Evolutionary conservation across 2,888 invertebrate genomes (phyloP), one percentile per base, ranked within the genome.

Genomic region (Drosophila anomalata): DNA sequence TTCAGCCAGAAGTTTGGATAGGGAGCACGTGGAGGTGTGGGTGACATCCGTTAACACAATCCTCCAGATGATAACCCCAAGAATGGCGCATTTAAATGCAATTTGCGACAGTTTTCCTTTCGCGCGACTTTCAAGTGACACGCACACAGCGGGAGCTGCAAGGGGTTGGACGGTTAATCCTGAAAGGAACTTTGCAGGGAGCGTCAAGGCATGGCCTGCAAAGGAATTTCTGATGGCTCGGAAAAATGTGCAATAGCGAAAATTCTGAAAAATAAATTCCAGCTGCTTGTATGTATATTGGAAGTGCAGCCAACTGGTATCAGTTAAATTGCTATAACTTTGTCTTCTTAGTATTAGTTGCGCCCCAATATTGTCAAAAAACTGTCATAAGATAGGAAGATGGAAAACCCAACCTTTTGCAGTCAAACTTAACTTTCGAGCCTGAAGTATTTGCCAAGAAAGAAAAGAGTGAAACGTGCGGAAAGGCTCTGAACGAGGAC

Each of bases 51-150:
- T 42, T 48, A 48, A 48, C 59, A 59, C 26, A 68, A 59, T 36
- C 55, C 56, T 14, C 50, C 50, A 17, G 55, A 71, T 65, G 66
- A 73, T 69, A 66, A 83, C 63, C 68, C 65, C 47, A 60, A 78
- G 63, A 62, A 74, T 54, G 58, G 41, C 63, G 62, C 58, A 86
- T 78, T 80, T 75, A 83, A 75, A 86, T 86, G 86, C 78, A 83
- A 80, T 86, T 86, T 83, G 80, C 67, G 69, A 68, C 61, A 82
- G 63, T 81, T 75, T 78, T 66, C 56, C 56, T 56, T 71, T 48
- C 41, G 59, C 53, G 73, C 73, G 75, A 78, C 78, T 86, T 86
- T 83, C 78, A 79, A 68, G 51, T 78, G 69, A 75, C 80, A 76
- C 71, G 75, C 71, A 73, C 69, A 57, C 54, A 60, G 42, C 14